Evolutionary conservation across 2,888 invertebrate genomes (phyloP).

Genomic region (Atherix ibis): DNA sequence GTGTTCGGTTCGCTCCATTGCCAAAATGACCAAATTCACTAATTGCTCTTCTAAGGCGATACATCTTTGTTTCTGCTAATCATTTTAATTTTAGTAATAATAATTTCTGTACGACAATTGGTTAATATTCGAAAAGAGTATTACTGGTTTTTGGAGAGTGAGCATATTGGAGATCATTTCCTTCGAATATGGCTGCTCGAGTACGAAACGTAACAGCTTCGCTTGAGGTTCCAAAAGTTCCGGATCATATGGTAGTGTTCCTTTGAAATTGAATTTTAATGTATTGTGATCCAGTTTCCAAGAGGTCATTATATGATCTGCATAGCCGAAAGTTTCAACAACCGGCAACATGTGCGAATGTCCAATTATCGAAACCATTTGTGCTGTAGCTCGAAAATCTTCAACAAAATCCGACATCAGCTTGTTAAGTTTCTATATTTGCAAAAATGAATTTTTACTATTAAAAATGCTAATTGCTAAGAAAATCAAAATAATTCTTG

Average conservation of each 20-base stretch:
- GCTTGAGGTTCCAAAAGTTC: slow-evolving; percentile 81
- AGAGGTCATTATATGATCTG: slow-evolving; percentile 76
- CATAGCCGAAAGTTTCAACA: slow-evolving; percentile 83
- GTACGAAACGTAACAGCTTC: slow-evolving; percentile 68
- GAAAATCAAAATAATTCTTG: slow-evolving; percentile 34
- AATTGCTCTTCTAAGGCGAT: slow-evolving; percentile 83
- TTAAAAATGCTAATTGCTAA: background rate
- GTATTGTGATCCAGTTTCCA: slow-evolving; percentile 85
- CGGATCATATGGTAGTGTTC: slow-evolving; percentile 74
- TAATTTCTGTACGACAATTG: slow-evolving; percentile 8
- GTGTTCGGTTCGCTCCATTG: slow-evolving; percentile 81
- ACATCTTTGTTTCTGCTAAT: slow-evolving; percentile 67
- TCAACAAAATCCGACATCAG: slow-evolving; percentile 79
- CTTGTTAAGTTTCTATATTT: slow-evolving; percentile 60
- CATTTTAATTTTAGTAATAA: slow-evolving; percentile 5
- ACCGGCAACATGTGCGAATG: slow-evolving; percentile 85
- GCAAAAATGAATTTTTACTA: background rate
- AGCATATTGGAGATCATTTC: slow-evolving; percentile 95
- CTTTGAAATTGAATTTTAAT: slow-evolving; percentile 44
- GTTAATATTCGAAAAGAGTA: slow-evolving; percentile 4
- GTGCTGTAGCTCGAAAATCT: slow-evolving; percentile 83
- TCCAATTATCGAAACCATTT: slow-evolving; percentile 89
- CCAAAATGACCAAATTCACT: slow-evolving; percentile 76
- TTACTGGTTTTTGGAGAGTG: slow-evolving; percentile 76
- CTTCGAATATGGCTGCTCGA: slow-evolving; percentile 88